Base-by-base conservation (phyloP, 2,888 invertebrate species). In the Bruchidius siliquastri region DNA sequence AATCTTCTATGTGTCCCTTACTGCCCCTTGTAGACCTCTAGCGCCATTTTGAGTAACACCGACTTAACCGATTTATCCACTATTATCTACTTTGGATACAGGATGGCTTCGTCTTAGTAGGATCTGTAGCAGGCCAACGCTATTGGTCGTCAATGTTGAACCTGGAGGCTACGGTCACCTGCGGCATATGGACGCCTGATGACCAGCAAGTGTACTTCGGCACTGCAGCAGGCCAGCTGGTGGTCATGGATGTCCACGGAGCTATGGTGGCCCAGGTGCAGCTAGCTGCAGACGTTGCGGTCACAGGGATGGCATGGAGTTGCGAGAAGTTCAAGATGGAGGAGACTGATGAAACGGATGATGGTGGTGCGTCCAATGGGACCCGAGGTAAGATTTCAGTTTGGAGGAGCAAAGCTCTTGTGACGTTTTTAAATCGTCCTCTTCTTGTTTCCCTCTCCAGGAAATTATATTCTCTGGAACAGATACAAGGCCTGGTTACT, bases 81-180 rank as follows among this genome's bases (percentile, higher is more conserved):
- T 4, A 26, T 26, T 8, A 26, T 26, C 8, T 26, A 4, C 26
- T 26, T 26, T 26, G 3, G 8, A 26, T 84, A 0, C 87, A 96
- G 92, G 99, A 99, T 88, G 98, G 98, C 20, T 99, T 99, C 87
- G 98, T 99, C 10, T 88, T 99, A 80, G 99, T 99, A 68, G 99
- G 98, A 0, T 98, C 97, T 0, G 98, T 98, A 76, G 96, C 96
- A 0, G 98, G 98, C 0, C 98, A 98, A 86, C 90, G 99, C 10
- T 98, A 98, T 87, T 99, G 99, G 99, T 98, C 98, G 0, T 96
- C 97, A 70, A 96, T 97, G 96, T 88, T 98, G 77, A 97, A 98
- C 82, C 89, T 98, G 79, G 97, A 97, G 84, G 94, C 96, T 21
- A 93, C 94, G 73, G 97, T 99, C 82, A 96, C 96, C 0, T 97